Conservation (phyloP, 2,113 vertebrate species). For the Agapornis roseicollis region DNA sequence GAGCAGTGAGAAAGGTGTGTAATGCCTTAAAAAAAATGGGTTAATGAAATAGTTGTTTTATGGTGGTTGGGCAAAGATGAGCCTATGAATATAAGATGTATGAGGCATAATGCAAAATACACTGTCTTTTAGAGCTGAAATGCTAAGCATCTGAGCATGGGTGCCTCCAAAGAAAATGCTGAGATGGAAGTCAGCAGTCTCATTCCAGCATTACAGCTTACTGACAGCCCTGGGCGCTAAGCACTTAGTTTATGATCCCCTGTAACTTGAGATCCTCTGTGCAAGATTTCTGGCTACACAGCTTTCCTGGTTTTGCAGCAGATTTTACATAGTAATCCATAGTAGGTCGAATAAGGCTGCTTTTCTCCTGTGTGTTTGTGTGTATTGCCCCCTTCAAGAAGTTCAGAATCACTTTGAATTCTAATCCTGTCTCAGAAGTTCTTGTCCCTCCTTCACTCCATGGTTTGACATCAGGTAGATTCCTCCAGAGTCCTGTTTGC, state of each 20-base stretch:
- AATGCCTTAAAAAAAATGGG: background rate
- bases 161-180: background rate
- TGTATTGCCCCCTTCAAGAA: background rate
- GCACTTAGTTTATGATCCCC: background rate
- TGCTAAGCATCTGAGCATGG: background rate
- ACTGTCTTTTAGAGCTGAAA: background rate
- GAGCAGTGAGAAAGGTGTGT: background rate
- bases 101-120: background rate
- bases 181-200: background rate
- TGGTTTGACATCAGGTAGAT: background rate
- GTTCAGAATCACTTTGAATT: background rate
- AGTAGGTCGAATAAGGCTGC: background rate
- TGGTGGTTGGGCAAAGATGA: background rate
- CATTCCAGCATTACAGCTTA: background rate
- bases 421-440: background rate
- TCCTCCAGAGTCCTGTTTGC: background rate
- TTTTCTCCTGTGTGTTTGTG: background rate
- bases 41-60: background rate
- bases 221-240: background rate
- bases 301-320: background rate
- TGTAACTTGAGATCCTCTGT: background rate
- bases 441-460: background rate
- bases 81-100: background rate
- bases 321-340: background rate
- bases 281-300: background rate